Base-by-base conservation (phyloP, 2,113 vertebrate species). In the Pelvicachromis taeniatus region DNA sequence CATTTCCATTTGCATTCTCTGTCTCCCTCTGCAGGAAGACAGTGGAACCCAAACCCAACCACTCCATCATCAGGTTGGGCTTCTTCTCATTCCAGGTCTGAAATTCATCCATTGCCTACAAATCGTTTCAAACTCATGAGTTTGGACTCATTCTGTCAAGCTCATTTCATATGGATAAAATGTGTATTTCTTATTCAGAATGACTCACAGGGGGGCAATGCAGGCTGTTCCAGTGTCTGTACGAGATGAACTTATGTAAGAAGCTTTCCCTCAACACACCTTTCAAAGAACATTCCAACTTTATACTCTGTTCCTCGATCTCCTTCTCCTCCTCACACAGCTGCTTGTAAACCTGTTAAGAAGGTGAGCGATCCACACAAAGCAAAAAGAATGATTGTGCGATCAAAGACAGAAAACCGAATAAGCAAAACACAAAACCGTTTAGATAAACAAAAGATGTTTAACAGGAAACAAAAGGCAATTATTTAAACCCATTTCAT, bases 21-120 rank as follows among this genome's bases (percentile, higher is more conserved):
- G 89, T 87, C 93, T 89, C 89, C 89, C 77, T 94, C 90, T 95
- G 95, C 14, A 84, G 93, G 91, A 97, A 95, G 21, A 89, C 50
- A 3, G 91, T 88, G 29, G 84, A 83, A 77, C 95, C 95, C 52
- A 97, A 90, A 58, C 97, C 96, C 89, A 99, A 94, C 98, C 98
- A 99, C 40, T 98, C 97, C 61, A 96, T 88, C 56, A 99, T 96
- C 90, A 96, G 0, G 11, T 95, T 96, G 5, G 50, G n/a, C 79
- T 77, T 96, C 85, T 84, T 90, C 59, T 77, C 5, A 17, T 35
- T 6, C 19, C 9, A 65, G 6, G 7, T 65, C 82, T 58, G 12
- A 91, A 86, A 94, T 45, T 17, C 95, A 90, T 95, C 89, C 9
- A 61, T 16, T 4, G 81, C 85, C 97, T 97, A 82, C 14, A 86